phyloP scores from a whole-genome alignment of 2,797 vertebrate species.

The Notolabrus celidotus region DNA sequence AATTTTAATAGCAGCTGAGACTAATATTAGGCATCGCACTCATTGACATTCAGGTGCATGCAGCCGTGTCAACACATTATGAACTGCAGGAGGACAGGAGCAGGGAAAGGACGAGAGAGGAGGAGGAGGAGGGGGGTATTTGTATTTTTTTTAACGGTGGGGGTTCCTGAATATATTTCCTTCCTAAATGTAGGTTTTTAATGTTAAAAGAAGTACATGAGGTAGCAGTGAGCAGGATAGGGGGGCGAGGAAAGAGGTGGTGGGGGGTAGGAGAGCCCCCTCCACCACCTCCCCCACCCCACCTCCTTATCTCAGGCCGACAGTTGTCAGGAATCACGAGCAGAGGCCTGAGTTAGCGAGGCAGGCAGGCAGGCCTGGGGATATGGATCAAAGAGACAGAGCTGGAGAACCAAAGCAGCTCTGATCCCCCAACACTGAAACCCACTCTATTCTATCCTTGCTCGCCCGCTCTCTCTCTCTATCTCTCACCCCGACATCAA shows the following conservation, averaged over 20 bases:
- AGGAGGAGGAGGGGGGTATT: slow-evolving; percentile 5
- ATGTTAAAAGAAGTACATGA: slow-evolving; percentile 39
- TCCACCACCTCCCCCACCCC: slow-evolving; percentile 46
- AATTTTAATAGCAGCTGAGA: slow-evolving; percentile 69
- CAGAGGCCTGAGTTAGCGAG: slow-evolving; percentile 90
- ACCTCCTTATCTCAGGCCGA: slow-evolving; percentile 96
- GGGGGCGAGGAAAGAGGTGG: background rate
- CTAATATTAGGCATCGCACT: slow-evolving; percentile 66
- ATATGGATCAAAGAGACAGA: slow-evolving; percentile 98
- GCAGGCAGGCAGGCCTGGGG: slow-evolving; percentile 95
- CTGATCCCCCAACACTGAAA: slow-evolving; percentile 91
- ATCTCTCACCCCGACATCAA: slow-evolving; percentile 81
- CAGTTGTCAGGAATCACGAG: slow-evolving; percentile 99
- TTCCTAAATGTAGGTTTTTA: slow-evolving; percentile 24
- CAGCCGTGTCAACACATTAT: slow-evolving; percentile 41
- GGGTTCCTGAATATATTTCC: slow-evolving; percentile 25
- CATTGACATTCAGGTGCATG: slow-evolving; percentile 64
- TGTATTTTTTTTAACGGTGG: slow-evolving; percentile 9
- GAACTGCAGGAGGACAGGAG: slow-evolving; percentile 25
- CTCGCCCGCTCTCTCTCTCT: slow-evolving; percentile 56
- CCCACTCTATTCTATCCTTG: slow-evolving; percentile 84
- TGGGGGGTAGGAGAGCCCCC: slow-evolving; percentile 21
- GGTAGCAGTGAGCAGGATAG: background rate
- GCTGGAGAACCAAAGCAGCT: slow-evolving; percentile 90
- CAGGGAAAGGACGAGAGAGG: background rate